phyloP scores from a whole-genome alignment of 2,888 invertebrate species.

The Metallyticus violacea region DNA sequence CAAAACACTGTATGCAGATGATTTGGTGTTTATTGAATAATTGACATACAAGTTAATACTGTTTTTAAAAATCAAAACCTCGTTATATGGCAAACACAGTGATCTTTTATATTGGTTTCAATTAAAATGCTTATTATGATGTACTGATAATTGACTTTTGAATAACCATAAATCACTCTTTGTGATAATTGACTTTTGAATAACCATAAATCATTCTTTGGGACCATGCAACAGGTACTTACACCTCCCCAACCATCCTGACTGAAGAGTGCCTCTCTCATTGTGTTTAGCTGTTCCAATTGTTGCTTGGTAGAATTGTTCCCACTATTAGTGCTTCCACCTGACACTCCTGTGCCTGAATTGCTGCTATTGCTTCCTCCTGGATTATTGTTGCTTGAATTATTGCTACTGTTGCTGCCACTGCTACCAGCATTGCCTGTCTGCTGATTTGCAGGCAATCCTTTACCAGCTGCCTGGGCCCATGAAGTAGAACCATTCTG shows the following conservation, averaged over 20 bases:
- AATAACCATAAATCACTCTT: no score
- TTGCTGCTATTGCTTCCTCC: constrained; percentile 22
- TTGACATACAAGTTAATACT: no score
- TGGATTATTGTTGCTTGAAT: constrained; percentile 44
- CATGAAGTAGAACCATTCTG: constrained; percentile 43
- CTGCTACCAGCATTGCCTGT: constrained; percentile 41
- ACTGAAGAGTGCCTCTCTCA: constrained; percentile 87
- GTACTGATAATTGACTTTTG: no score
- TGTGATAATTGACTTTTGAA: no score
- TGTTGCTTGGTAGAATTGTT: constrained; percentile 75
- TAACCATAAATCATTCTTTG: no score
- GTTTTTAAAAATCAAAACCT: no score
- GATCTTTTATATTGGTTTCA: no score
- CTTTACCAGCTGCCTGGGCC: constrained; percentile 55
- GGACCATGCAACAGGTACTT: no score
- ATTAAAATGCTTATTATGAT: no score
- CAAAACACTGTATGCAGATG: no score
- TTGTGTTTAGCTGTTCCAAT: constrained; percentile 83
- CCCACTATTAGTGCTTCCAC: constrained; percentile 37
- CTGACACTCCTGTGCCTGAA: not conserved
- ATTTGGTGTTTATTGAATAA: no score
- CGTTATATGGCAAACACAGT: no score
- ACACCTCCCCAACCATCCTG: constrained; percentile 93
- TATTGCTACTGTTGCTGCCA: constrained; percentile 50
- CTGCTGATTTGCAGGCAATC: constrained; percentile 39